Percentiles rank a stretch among this genome's conserved stretches.
phyloP scores from a whole-genome alignment of 2,888 invertebrate species.

The Cremastinae sp. region DNA sequence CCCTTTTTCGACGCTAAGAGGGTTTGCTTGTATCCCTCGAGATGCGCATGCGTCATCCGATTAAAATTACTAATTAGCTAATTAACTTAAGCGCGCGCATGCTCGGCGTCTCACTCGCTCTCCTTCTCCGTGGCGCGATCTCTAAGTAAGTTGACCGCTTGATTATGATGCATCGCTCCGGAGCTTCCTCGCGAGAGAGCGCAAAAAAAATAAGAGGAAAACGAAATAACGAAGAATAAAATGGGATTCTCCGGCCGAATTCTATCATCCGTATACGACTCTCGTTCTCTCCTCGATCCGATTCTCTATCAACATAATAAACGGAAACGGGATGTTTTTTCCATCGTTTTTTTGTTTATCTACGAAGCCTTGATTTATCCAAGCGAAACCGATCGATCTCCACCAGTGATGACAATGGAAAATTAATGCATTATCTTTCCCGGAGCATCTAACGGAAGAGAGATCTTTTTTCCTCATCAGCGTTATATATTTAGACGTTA shows the following conservation, averaged over 20 bases:
- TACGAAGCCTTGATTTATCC: conserved; percentile 9
- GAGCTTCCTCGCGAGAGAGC: conserved; percentile 48
- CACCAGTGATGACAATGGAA: conserved; percentile 73
- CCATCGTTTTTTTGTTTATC: not conserved
- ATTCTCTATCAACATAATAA: not conserved
- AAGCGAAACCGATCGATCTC: conserved; percentile 69
- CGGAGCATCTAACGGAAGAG: conserved; percentile 26
- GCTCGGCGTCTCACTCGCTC: conserved; percentile 57
- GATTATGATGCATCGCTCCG: conserved; percentile 77
- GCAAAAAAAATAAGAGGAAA: conserved; percentile 17
- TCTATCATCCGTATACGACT: conserved; percentile 15
- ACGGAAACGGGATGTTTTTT: conserved; percentile 8
- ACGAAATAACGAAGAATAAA: conserved; percentile 13
- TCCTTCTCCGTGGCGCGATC: conserved; percentile 4
- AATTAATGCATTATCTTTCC: conserved; percentile 77
- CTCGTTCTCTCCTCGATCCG: conserved; percentile 23
- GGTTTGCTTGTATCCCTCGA: conserved; percentile 80
- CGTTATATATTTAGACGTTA: not conserved
- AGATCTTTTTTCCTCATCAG: not conserved
- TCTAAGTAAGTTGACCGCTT: conserved; percentile 78
- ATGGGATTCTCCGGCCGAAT: conserved; percentile 5
- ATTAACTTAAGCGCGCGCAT: conserved; percentile 77
- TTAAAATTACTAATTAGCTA: conserved; percentile 81
- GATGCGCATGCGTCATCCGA: conserved; percentile 81
- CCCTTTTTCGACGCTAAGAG: conserved; percentile 76